A percentile compares a stretch with the other conserved stretches of the same genome.
These are phyloP conservation scores for Eulemur coronatus DNA, from an alignment of 2,797 vertebrate species.

Conservation along the genomic window DNA sequence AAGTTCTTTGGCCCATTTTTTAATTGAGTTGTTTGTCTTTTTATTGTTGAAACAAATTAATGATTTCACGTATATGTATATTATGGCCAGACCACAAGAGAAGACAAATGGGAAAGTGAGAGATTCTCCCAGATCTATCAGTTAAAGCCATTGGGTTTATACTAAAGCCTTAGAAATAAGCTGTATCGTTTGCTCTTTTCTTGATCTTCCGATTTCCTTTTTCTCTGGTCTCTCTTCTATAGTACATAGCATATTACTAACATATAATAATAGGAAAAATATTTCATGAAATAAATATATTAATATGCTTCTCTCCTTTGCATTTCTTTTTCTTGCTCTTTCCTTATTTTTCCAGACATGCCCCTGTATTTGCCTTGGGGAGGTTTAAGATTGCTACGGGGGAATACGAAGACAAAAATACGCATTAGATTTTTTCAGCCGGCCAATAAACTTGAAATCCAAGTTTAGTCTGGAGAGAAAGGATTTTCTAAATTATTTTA, in stretches of 20 bases:
- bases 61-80: neutral
- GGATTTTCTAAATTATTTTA: constrained; percentile 17
- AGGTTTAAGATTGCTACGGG: neutral
- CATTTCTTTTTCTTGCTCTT: neutral
- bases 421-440: constrained; percentile 8
- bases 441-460: neutral
- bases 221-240: neutral
- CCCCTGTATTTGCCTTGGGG: neutral
- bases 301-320: neutral
- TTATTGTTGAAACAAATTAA: neutral
- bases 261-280: neutral
- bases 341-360: neutral
- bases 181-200: neutral
- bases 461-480: neutral
- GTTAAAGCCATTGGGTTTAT: neutral
- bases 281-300: neutral
- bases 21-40: neutral
- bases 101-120: neutral
- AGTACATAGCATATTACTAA: neutral
- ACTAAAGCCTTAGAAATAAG: neutral
- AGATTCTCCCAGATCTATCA: neutral
- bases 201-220: neutral
- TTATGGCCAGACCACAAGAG: neutral
- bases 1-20: neutral
- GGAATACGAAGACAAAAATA: neutral